Evolutionary conservation across 2,888 invertebrate species (phyloP).

Genomic region (Drosophila bunnanda): DNA sequence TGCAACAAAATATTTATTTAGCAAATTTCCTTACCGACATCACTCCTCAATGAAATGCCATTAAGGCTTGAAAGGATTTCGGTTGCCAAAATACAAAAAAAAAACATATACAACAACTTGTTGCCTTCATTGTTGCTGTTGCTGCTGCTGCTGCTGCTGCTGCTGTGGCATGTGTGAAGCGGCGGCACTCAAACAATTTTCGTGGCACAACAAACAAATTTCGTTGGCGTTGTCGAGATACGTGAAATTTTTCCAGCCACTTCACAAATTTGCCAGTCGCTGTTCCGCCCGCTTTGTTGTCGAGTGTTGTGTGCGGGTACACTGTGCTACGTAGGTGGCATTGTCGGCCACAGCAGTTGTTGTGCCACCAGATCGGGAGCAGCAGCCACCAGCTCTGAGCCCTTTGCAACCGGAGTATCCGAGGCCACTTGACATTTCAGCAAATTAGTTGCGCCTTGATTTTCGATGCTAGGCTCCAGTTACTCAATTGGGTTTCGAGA

Average conservation of each 20-base stretch:
- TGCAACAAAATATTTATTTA: constrained; percentile 64
- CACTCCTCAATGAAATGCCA: constrained; percentile 39
- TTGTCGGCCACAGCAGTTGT: constrained; percentile 14
- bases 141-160: constrained; percentile 26
- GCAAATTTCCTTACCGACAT: constrained; percentile 51
- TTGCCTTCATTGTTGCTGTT: constrained; percentile 16
- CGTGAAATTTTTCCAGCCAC: constrained; percentile 73
- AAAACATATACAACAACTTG: constrained; percentile 25
- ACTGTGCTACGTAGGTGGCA: constrained; percentile 47
- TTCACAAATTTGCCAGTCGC: constrained; percentile 53
- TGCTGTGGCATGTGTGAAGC: constrained; percentile 39
- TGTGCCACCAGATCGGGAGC: constrained; percentile 15
- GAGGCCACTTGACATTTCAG: constrained; percentile 72
- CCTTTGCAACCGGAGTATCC: constrained; percentile 65
- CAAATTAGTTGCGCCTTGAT: constrained; percentile 75
- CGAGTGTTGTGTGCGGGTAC: constrained; percentile 42
- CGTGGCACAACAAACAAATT: constrained; percentile 51
- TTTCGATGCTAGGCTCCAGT: constrained; percentile 50
- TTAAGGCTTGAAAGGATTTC: constrained; percentile 51
- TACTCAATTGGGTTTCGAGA: constrained; percentile 17
- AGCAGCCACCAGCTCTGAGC: constrained; percentile 48
- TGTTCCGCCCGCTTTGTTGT: constrained; percentile 44
- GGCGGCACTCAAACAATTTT: constrained; percentile 59
- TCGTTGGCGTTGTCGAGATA: constrained; percentile 52
- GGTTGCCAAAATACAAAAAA: constrained; percentile 24